phyloP scores from a whole-genome alignment of 1,140 invertebrate genomes.

The Halyomorpha halys region DNA sequence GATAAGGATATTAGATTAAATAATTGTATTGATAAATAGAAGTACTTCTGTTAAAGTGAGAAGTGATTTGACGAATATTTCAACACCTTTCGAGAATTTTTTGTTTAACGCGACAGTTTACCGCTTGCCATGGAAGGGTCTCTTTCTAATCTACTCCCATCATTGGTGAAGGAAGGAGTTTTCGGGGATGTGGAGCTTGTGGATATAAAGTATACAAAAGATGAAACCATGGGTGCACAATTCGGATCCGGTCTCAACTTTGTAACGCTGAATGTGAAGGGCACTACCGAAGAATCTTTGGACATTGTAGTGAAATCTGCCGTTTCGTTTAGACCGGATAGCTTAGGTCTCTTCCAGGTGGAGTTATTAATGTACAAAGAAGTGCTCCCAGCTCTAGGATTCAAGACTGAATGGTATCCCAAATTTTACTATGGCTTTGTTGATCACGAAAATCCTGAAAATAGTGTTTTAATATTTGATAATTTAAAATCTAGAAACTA shows the following conservation, averaged over 20 bases:
- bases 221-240: background rate
- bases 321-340: background rate
- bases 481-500: slow-evolving; percentile 31
- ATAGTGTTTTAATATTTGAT: slow-evolving; percentile 34
- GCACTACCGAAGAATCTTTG: background rate
- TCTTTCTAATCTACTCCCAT: background rate
- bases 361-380: slow-evolving; percentile 28
- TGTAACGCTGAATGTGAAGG: background rate
- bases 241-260: background rate
- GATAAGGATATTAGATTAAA: no score
- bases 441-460: background rate
- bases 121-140: no score
- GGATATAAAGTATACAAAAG: background rate
- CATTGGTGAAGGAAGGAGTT: background rate
- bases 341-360: slow-evolving; percentile 24
- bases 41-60: no score
- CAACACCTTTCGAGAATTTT: no score
- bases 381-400: slow-evolving; percentile 21
- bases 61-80: no score
- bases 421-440: slow-evolving; percentile 27
- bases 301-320: background rate
- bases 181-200: background rate
- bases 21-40: no score
- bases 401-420: slow-evolving; percentile 13
- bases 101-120: no score